These are phyloP conservation scores for Peromyscus attwateri DNA, from an alignment of 2,797 vertebrate genomes.

Conservation along the genomic window DNA sequence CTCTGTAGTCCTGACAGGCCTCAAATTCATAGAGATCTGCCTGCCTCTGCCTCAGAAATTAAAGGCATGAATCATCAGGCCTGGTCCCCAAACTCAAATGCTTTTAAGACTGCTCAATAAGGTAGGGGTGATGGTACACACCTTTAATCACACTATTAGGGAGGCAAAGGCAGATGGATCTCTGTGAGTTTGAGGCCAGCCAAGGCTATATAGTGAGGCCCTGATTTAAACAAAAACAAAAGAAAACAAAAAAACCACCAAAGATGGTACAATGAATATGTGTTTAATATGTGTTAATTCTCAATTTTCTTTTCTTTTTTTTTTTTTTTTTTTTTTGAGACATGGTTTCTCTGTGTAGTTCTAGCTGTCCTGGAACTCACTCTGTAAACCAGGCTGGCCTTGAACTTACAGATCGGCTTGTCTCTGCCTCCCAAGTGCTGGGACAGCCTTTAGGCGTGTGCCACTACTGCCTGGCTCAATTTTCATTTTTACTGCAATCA, in stretches of 20 bases:
- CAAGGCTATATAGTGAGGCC: background rate
- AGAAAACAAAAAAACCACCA: background rate
- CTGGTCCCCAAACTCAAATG: background rate
- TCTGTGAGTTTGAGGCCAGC: background rate
- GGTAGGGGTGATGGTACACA: background rate
- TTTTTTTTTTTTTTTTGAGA: too few relatives aligned
- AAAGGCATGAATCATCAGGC: background rate
- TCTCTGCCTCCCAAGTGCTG: background rate
- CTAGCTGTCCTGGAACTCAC: too few relatives aligned
- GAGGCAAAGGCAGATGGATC: background rate
- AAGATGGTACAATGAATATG: constrained; percentile 34
- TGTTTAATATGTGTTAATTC: background rate
- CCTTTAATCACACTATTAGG: background rate
- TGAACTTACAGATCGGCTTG: background rate
- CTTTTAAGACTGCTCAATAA: background rate
- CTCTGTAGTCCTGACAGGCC: background rate
- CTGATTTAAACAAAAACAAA: background rate
- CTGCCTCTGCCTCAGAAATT: background rate
- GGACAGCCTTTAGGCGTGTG: background rate
- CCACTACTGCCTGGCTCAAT: background rate
- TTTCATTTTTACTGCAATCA: constrained; percentile 38
- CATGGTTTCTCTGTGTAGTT: too few relatives aligned
- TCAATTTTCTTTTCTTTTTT: background rate
- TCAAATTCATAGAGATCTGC: background rate
- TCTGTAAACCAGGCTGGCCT: too few relatives aligned